phyloP scores from a whole-genome alignment of 2,888 invertebrate species.

The Drosophila picticornis region DNA sequence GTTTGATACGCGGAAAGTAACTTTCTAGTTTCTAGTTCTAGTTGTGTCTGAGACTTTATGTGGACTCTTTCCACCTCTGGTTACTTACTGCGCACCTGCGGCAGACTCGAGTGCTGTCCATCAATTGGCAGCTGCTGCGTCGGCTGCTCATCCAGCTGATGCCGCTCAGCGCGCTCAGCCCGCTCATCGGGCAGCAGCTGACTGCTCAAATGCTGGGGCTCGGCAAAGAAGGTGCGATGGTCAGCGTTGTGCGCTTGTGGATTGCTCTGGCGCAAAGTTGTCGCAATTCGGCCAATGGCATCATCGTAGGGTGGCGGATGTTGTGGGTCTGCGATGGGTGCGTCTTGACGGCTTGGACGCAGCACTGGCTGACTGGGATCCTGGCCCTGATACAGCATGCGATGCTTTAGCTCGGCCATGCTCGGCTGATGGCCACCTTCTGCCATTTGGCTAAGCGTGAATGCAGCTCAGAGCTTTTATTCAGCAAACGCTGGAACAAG shows the following conservation, averaged over 20 bases:
- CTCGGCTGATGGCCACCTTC: slow-evolving; percentile 5
- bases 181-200: not conserved
- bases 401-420: slow-evolving; percentile 60
- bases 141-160: not conserved
- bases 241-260: slow-evolving; percentile 1
- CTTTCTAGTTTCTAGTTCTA: too few species aligned
- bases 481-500: not conserved
- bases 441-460: slow-evolving; percentile 18
- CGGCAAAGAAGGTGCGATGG: slow-evolving; percentile 22
- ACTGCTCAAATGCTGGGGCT: slow-evolving; percentile 32
- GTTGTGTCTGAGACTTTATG: not conserved
- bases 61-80: not conserved
- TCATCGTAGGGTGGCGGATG: slow-evolving; percentile 55
- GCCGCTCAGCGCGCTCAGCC: slow-evolving; percentile 2
- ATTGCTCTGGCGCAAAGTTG: not conserved
- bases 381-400: slow-evolving; percentile 62
- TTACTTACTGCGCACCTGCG: slow-evolving; percentile 44
- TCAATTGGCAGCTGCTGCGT: not conserved
- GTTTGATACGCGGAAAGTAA: too few species aligned
- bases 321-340: not conserved
- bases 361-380: slow-evolving; percentile 41
- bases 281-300: slow-evolving; percentile 24
- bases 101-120: slow-evolving; percentile 10
- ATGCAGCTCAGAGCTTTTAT: slow-evolving; percentile 27
- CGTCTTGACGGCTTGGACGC: not conserved